Conservation (phyloP, 2,888 invertebrate genomes). For the Acanthosepion lycidas region DNA sequence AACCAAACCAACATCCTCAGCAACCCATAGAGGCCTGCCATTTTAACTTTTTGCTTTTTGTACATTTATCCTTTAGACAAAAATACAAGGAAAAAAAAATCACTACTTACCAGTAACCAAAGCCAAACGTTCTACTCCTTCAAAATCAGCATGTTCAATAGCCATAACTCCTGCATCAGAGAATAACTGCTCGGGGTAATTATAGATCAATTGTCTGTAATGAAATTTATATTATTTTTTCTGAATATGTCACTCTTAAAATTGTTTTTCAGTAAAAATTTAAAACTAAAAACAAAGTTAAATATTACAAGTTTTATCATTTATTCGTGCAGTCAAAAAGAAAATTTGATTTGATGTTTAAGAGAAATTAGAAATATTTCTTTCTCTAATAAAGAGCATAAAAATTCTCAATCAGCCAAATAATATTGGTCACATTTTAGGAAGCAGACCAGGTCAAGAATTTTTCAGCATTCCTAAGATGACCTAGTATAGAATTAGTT, state of each 20-base stretch:
- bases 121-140: slow-evolving; percentile 97
- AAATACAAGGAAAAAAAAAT: not conserved
- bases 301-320: not conserved
- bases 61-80: not conserved
- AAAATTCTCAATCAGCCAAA: too few relatives aligned
- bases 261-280: not conserved
- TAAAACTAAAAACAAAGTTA: too few relatives aligned
- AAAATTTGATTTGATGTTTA: not conserved
- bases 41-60: not conserved
- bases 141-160: slow-evolving; percentile 99
- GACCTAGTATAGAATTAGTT: too few relatives aligned
- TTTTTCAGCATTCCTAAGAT: too few relatives aligned
- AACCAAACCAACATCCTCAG: too few relatives aligned
- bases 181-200: slow-evolving; percentile 99
- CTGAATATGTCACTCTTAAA: too few relatives aligned
- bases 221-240: slow-evolving; percentile 41
- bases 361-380: not conserved
- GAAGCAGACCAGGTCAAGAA: too few relatives aligned
- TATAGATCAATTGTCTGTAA: slow-evolving; percentile 95
- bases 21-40: too few relatives aligned
- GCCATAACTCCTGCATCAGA: slow-evolving; percentile 99
- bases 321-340: not conserved
- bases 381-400: too few relatives aligned
- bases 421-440: too few relatives aligned
- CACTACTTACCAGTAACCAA: slow-evolving; percentile 87